Conservation (phyloP, 1,140 invertebrate genomes). For the Lasaia peninsularis region DNA sequence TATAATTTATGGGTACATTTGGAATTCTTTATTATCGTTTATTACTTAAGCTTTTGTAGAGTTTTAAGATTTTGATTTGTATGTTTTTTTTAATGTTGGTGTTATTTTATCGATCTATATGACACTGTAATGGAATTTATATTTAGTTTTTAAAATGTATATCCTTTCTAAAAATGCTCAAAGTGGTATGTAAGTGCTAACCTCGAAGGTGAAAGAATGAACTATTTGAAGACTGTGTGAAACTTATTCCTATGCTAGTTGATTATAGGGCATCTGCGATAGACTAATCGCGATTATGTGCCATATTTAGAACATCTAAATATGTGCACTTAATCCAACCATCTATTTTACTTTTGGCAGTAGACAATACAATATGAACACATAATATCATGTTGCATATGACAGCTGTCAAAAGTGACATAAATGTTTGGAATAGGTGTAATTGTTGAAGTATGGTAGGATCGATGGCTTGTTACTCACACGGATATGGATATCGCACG, state of each 20-base stretch:
- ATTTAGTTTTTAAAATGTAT: slow-evolving; percentile 16
- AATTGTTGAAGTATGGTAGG: background rate
- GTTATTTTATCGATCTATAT: slow-evolving; percentile 46
- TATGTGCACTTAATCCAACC: slow-evolving; percentile 27
- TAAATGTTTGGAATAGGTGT: background rate
- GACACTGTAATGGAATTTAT: slow-evolving; percentile 45
- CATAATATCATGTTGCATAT: background rate
- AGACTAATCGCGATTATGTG: slow-evolving; percentile 26
- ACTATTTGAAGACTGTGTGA: slow-evolving; percentile 10
- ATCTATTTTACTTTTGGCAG: too few relatives aligned
- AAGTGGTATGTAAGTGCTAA: slow-evolving; percentile 10
- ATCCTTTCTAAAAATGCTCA: slow-evolving; percentile 17
- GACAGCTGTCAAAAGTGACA: background rate
- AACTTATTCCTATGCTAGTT: slow-evolving; percentile 14
- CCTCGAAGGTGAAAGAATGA: slow-evolving; percentile 4
- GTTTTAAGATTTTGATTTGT: slow-evolving; percentile 62
- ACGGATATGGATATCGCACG: too few relatives aligned
- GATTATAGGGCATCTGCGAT: slow-evolving; percentile 8
- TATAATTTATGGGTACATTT: slow-evolving; percentile 60
- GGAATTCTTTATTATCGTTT: slow-evolving; percentile 53
- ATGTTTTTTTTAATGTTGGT: slow-evolving; percentile 52
- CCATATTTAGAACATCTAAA: slow-evolving; percentile 50
- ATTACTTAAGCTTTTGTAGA: slow-evolving; percentile 54
- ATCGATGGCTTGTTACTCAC: too few relatives aligned
- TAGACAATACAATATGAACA: background rate